Percentiles rank a stretch among this genome's conserved stretches.
Evolutionary conservation across 2,888 invertebrate genomes (phyloP).

Genomic region (Synergus laeviventris): DNA sequence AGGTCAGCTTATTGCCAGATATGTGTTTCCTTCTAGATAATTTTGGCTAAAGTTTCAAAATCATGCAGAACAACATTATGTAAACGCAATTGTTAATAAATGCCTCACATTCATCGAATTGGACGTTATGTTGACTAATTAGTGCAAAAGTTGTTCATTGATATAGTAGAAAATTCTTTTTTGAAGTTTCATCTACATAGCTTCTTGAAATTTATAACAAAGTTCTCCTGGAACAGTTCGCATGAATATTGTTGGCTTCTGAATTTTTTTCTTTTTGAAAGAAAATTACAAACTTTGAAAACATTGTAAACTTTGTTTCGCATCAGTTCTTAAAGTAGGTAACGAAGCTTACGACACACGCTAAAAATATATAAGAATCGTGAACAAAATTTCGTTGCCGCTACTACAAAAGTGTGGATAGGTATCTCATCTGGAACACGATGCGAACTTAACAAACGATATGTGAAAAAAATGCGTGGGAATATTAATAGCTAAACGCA

Average conservation of each 20-base stretch:
- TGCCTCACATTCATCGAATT: not conserved
- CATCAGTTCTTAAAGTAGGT: slow-evolving; percentile 15
- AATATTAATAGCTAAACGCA: not conserved
- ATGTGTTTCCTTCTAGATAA: slow-evolving; percentile 9
- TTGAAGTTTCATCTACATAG: not conserved
- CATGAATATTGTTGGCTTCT: not conserved
- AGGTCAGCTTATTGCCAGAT: not conserved
- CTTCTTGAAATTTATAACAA: too few species aligned
- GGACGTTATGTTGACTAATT: not conserved
- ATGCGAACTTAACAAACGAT: slow-evolving; percentile 14
- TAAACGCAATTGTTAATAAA: slow-evolving; percentile 1
- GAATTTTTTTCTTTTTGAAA: not conserved
- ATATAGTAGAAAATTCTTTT: not conserved
- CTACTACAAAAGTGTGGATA: slow-evolving; percentile 28
- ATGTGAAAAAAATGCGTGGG: slow-evolving; percentile 13
- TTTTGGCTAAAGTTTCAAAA: not conserved
- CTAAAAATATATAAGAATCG: slow-evolving; percentile 39
- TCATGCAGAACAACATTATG: not conserved
- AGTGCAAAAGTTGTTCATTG: not conserved
- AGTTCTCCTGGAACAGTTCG: too few species aligned
- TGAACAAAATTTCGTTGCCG: not conserved
- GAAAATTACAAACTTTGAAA: slow-evolving; percentile 6
- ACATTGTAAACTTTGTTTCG: slow-evolving; percentile 19
- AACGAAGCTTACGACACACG: slow-evolving; percentile 10
- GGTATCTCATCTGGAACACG: slow-evolving; percentile 19